These are phyloP conservation scores for Perdita meconis DNA, from an alignment of 2,888 invertebrate genomes.

Conservation along the genomic window DNA sequence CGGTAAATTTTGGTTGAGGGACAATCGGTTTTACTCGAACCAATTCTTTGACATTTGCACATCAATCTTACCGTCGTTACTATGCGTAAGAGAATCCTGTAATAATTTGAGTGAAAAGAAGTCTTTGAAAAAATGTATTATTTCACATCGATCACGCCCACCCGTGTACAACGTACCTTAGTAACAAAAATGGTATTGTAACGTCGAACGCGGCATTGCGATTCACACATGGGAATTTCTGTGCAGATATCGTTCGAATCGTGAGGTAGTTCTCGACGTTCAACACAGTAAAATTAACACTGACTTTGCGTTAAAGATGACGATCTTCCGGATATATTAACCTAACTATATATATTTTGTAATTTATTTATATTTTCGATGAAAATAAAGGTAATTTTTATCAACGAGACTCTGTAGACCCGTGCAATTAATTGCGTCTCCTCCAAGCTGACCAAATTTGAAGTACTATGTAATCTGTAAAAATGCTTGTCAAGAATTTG, in stretches of 20 bases:
- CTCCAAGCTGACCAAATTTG: too few species aligned
- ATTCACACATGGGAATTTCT: too few species aligned
- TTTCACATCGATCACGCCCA: constrained; percentile 57
- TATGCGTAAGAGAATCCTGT: constrained; percentile 59
- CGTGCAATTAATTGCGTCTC: constrained; percentile 19
- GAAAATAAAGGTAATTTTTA: constrained; percentile 80
- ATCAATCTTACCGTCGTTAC: constrained; percentile 35
- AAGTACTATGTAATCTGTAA: too few species aligned
- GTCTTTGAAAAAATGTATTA: constrained; percentile 57
- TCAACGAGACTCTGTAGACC: constrained; percentile 63
- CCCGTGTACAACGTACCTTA: constrained; percentile 69
- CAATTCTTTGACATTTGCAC: constrained; percentile 51
- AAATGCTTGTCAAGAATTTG: too few species aligned
- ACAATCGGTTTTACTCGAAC: constrained; percentile 26
- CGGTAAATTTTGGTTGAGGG: too few species aligned
- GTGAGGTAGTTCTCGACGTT: constrained; percentile 32
- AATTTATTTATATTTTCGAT: constrained; percentile 84
- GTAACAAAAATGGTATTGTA: constrained; percentile 40
- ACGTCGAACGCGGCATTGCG: constrained; percentile 17
- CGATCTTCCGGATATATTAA: constrained; percentile 78
- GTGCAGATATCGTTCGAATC: neutral
- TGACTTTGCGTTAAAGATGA: constrained; percentile 71
- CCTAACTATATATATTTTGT: constrained; percentile 82
- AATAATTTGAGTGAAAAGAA: constrained; percentile 63
- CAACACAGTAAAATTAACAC: constrained; percentile 28